These are phyloP conservation scores for Parascotia fuliginaria DNA, from an alignment of 2,888 invertebrate species.

Conservation along the genomic window DNA sequence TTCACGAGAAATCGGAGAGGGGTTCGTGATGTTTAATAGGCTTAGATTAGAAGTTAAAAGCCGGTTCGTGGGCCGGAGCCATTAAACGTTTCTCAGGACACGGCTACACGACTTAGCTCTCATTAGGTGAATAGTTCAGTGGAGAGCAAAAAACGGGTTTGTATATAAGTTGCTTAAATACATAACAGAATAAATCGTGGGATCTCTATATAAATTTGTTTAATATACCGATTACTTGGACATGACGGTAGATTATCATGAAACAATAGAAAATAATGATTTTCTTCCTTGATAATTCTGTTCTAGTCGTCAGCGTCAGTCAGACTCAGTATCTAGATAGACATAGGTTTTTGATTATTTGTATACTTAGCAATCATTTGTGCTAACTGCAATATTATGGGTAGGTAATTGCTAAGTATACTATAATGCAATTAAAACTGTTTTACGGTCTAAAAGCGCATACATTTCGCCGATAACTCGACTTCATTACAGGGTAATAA, in stretches of 20 bases:
- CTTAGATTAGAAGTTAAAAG: conserved; percentile 84
- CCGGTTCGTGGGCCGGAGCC: conserved; percentile 63
- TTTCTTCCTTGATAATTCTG: background rate
- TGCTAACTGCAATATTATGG: conserved; percentile 5
- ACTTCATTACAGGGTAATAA: conserved; percentile 63
- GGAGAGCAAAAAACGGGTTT: conserved; percentile 38
- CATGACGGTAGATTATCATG: background rate
- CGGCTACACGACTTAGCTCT: conserved; percentile 58
- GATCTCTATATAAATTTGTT: background rate
- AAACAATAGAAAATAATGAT: no score
- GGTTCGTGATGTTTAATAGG: conserved; percentile 82
- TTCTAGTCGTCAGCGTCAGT: no score
- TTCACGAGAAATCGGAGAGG: conserved; percentile 79
- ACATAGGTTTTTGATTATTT: background rate
- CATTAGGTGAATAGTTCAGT: conserved; percentile 54
- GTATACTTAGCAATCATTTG: conserved; percentile 1
- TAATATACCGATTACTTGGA: background rate
- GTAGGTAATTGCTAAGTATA: conserved; percentile 29
- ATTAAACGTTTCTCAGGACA: conserved; percentile 75
- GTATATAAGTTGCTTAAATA: conserved; percentile 12
- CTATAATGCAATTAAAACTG: conserved; percentile 27
- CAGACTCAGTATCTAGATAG: background rate
- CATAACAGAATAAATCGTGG: conserved; percentile 23
- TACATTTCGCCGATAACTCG: conserved; percentile 54
- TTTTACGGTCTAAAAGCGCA: conserved; percentile 31